Evolutionary conservation across 2,113 vertebrate species (phyloP).

Genomic region (Neodon shergylaensis): DNA sequence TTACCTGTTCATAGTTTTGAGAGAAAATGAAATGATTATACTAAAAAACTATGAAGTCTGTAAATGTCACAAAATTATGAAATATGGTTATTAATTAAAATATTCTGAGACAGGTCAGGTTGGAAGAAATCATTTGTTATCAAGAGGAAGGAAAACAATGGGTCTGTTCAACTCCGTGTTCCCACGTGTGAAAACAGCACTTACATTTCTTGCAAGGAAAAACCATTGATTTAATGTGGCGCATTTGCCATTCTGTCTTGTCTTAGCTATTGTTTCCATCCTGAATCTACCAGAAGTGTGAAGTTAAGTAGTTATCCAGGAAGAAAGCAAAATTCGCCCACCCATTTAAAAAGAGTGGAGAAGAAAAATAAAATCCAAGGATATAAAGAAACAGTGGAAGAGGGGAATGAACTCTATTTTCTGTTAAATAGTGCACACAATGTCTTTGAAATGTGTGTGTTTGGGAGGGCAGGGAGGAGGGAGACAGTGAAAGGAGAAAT

Average conservation of each 20-base stretch:
- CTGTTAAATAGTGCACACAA: conserved; percentile 45
- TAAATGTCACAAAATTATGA: not conserved
- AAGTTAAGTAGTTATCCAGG: conserved; percentile 42
- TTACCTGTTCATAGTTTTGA: not conserved
- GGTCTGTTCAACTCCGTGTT: not conserved
- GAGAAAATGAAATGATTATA: not conserved
- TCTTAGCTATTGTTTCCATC: not conserved
- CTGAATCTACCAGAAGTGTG: conserved; percentile 29
- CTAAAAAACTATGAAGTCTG: not conserved
- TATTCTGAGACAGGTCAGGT: not conserved
- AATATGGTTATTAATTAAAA: conserved; percentile 7
- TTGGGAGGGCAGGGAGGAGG: not conserved
- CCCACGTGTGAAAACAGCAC: not conserved
- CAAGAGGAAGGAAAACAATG: not conserved
- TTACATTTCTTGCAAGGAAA: conserved; percentile 41
- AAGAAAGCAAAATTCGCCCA: conserved; percentile 48
- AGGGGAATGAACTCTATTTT: conserved; percentile 61
- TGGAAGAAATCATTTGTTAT: not conserved
- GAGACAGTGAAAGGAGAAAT: conserved; percentile 60
- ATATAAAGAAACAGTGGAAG: conserved; percentile 36
- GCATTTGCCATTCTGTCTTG: not conserved
- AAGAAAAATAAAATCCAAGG: conserved; percentile 56
- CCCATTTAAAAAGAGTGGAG: conserved; percentile 18
- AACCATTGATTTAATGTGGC: not conserved
- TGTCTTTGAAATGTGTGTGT: conserved; percentile 55